Conservation (phyloP, 2,888 invertebrate genomes). For the Drosophila kuntzei region DNA sequence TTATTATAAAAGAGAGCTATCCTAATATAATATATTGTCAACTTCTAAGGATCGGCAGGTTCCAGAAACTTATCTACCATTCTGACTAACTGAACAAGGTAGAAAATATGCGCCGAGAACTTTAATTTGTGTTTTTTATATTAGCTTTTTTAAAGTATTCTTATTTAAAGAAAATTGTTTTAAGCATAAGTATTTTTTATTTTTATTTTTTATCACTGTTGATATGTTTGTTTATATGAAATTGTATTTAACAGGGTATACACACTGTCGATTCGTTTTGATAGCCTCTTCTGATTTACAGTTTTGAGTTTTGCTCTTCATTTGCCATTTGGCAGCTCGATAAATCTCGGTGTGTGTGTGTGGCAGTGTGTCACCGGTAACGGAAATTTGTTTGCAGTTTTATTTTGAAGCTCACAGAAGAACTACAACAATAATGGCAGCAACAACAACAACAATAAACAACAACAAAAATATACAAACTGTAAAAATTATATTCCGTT, state of each 20-base stretch:
- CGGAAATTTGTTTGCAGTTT: conserved; percentile 67
- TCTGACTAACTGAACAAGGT: no score
- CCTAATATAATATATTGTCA: no score
- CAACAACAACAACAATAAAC: conserved; percentile 33
- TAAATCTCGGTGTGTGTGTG: conserved; percentile 33
- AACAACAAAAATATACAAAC: conserved; percentile 52
- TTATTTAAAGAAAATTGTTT: no score
- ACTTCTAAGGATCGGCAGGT: no score
- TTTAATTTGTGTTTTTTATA: no score
- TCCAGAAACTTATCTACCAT: no score
- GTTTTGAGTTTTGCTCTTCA: conserved; percentile 35
- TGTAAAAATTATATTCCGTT: conserved; percentile 54
- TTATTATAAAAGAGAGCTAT: no score
- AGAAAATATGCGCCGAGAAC: no score
- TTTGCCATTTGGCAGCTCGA: conserved; percentile 44
- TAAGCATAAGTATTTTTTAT: no score
- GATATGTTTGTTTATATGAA: neutral
- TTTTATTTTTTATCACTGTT: neutral
- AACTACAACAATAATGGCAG: conserved; percentile 23
- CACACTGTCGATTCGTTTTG: neutral
- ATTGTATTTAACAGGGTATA: conserved; percentile 16
- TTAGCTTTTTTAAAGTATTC: no score
- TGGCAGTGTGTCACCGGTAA: conserved; percentile 46
- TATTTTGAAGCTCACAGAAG: conserved; percentile 53
- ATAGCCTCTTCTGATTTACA: conserved; percentile 17